phyloP scores from a whole-genome alignment of 2,113 vertebrate genomes.

The Anseranas semipalmata region DNA sequence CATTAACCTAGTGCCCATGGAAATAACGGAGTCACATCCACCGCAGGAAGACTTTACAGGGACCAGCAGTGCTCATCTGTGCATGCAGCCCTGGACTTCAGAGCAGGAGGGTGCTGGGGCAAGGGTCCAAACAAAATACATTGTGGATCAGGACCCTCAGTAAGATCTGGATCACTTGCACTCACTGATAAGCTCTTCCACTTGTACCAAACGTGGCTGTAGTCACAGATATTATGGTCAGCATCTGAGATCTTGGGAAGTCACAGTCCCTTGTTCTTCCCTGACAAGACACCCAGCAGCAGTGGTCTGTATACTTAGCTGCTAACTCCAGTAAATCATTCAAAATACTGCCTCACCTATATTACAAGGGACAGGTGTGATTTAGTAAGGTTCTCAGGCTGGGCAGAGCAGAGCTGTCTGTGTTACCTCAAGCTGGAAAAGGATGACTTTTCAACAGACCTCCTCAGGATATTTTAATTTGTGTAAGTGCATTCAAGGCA shows the following conservation, averaged over 20 bases:
- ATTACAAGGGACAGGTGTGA: conserved; percentile 25
- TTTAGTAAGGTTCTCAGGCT: conserved; percentile 12
- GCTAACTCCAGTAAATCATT: background rate
- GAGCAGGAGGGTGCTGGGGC: background rate
- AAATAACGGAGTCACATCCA: too few relatives aligned
- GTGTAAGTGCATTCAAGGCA: conserved; percentile 62
- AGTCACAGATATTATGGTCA: background rate
- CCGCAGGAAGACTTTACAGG: background rate
- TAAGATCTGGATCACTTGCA: background rate
- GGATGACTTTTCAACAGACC: conserved; percentile 59
- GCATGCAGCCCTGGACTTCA: background rate
- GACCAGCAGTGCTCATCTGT: background rate
- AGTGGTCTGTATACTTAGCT: background rate
- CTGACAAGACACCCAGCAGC: background rate
- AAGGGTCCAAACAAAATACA: background rate
- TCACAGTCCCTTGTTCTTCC: background rate
- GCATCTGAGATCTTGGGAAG: background rate
- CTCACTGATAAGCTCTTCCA: background rate
- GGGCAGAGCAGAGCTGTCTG: background rate
- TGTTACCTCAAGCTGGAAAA: conserved; percentile 49
- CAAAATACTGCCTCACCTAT: background rate
- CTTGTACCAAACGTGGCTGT: background rate
- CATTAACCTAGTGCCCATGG: background rate
- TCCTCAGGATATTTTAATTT: conserved; percentile 64
- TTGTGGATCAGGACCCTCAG: background rate